These are phyloP conservation scores for Pyrgus malvae DNA, from an alignment of 2,888 invertebrate genomes.

Conservation along the genomic window DNA sequence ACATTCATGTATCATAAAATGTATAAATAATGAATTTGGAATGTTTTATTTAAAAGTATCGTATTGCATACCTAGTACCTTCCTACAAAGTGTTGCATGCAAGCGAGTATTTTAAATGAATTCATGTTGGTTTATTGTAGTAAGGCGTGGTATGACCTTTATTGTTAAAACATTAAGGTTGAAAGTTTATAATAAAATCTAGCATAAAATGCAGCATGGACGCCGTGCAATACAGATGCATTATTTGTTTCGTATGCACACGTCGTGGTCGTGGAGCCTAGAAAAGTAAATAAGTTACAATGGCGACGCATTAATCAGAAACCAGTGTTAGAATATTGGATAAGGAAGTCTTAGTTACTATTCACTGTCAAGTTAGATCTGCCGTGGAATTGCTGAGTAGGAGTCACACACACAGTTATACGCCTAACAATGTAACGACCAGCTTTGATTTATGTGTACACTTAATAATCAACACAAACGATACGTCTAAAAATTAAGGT, in stretches of 20 bases:
- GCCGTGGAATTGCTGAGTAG: neutral
- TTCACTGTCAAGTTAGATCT: neutral
- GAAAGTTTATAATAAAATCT: neutral
- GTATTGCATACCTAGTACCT: neutral
- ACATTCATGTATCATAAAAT: slow-evolving; percentile 6
- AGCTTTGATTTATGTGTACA: no score
- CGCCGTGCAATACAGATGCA: slow-evolving; percentile 4
- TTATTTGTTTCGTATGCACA: slow-evolving; percentile 13
- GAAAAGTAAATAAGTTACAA: slow-evolving; percentile 16
- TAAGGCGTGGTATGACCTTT: neutral
- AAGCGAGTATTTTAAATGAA: no score
- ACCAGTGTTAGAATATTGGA: slow-evolving; percentile 12
- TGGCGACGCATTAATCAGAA: slow-evolving; percentile 10
- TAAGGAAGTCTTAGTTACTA: slow-evolving; percentile 19
- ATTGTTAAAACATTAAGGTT: neutral
- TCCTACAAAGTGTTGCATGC: neutral
- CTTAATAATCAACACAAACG: no score
- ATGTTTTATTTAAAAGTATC: slow-evolving; percentile 7
- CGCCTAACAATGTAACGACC: no score
- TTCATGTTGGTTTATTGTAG: no score
- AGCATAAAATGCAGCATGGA: neutral
- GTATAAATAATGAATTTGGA: slow-evolving; percentile 7
- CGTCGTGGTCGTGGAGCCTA: neutral
- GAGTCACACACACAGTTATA: no score
- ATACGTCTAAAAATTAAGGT: no score